These are phyloP conservation scores for fruit fly (Drosophila melanogaster) DNA, from an alignment of 1,140 invertebrate species.

Conservation along the genomic window Release_6_plus_ISO1_MT NT_033777.3:15933001-15933500, in stretches of 20 bases:
- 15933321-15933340: neutral
- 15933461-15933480: neutral
- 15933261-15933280: conserved; percentile 6
- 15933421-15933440: neutral
- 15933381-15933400: conserved; percentile 16
- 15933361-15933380: conserved; percentile 45
- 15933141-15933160: conserved; percentile 30
- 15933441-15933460: neutral
- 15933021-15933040: neutral
- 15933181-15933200: conserved; percentile 21
- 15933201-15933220: conserved; percentile 1
- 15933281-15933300: conserved; percentile 1
- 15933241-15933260: neutral
- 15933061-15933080: conserved; percentile 2
- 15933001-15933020: neutral
- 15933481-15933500: neutral
- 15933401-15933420: conserved; percentile 5
- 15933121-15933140: conserved; percentile 12
- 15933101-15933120: neutral
- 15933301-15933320: neutral
- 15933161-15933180: conserved; percentile 19
- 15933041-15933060: conserved; percentile 12
- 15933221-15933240: conserved; percentile 11
- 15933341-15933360: conserved; percentile 12
- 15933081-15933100: conserved; percentile 10